A percentile compares a stretch with the other conserved stretches of the same genome.
These are phyloP conservation scores for Xylota segnis DNA, from an alignment of 2,888 invertebrate genomes.

Conservation along the genomic window DNA sequence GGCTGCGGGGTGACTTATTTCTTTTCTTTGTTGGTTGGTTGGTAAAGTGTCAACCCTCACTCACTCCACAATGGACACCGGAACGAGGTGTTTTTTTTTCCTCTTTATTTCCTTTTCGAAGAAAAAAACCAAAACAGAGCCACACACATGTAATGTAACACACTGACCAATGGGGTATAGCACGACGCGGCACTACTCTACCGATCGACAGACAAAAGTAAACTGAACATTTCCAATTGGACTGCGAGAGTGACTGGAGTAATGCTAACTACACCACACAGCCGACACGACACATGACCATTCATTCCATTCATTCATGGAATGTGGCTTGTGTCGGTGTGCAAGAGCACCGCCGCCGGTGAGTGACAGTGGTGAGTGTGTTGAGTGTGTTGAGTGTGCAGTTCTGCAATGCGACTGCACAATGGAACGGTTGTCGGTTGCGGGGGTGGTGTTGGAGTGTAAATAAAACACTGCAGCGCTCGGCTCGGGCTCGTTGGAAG, in stretches of 20 bases:
- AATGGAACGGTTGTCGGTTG: slow-evolving; percentile 4
- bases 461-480: slow-evolving; percentile 48
- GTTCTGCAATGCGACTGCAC: slow-evolving; percentile 67
- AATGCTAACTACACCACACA: slow-evolving; percentile 43
- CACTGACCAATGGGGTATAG: slow-evolving; percentile 43
- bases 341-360: slow-evolving; percentile 21
- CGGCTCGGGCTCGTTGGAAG: slow-evolving; percentile 33
- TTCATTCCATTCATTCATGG: slow-evolving; percentile 71
- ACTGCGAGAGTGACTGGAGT: slow-evolving; percentile 73
- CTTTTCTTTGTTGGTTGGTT: too few species aligned
- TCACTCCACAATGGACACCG: slow-evolving; percentile 55
- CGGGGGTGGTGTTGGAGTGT: slow-evolving; percentile 69
- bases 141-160: slow-evolving; percentile 50
- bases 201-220: slow-evolving; percentile 71
- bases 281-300: slow-evolving; percentile 5
- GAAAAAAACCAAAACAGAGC: slow-evolving; percentile 57
- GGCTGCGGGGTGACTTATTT: slow-evolving; percentile 49
- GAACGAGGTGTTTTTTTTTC: slow-evolving; percentile 40
- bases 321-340: slow-evolving; percentile 55
- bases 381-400: slow-evolving; percentile 62
- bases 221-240: slow-evolving; percentile 76
- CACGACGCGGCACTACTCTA: slow-evolving; percentile 67
- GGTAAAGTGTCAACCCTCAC: slow-evolving; percentile 72
- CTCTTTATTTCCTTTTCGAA: not conserved
- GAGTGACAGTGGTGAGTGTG: slow-evolving; percentile 58